Base-by-base conservation (phyloP, 1,140 invertebrate genomes). In the Heterodera schachtii region DNA sequence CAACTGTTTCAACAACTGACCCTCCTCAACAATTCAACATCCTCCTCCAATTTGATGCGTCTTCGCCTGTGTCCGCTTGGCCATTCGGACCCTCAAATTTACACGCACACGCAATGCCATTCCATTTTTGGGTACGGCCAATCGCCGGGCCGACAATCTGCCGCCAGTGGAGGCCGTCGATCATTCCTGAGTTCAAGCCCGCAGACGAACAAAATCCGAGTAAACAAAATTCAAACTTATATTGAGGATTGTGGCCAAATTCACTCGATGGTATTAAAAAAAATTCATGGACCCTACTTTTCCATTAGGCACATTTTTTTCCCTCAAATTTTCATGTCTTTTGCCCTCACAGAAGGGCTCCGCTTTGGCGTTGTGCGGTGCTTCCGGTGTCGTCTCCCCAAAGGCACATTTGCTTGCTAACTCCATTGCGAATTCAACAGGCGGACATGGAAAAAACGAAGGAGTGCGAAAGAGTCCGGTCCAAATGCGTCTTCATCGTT, bases 71-170 rank as follows among this genome's bases (percentile, higher is more conserved):
- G 64, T n/a, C 77, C 85, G 19, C 81, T 89, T 1, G 88, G 88
- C 16, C 88, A 90, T 81, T 90, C 89, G 19, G 88, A 89, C 82
- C 88, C 88, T 19, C 88, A 89, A 81, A 79, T 89, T 49, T 90
- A 87, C 31, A 84, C 89, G 52, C 76, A 67, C 47, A 44, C 60
- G n/a, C 76, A 78, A 41, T 31, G 8, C 1, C 19, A 69, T 5
- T 16, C 76, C 60, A 44, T 43, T 69, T 41, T 78, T 16, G 52
- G 64, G 21, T 44, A 49, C 46, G 43, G 46, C 41, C 64, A 64
- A 47, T 67, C 44, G 16, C 31, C 52, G 13, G 83, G 57, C 19
- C 0, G 21, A 46, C 0, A 31, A 21, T 1, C 41, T 3, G 44
- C 70, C 44, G 52, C 66, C 64, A 64, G 67, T 71, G 84, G 81